phyloP scores from a whole-genome alignment of 2,888 invertebrate species.

The Conchocele bisecta region DNA sequence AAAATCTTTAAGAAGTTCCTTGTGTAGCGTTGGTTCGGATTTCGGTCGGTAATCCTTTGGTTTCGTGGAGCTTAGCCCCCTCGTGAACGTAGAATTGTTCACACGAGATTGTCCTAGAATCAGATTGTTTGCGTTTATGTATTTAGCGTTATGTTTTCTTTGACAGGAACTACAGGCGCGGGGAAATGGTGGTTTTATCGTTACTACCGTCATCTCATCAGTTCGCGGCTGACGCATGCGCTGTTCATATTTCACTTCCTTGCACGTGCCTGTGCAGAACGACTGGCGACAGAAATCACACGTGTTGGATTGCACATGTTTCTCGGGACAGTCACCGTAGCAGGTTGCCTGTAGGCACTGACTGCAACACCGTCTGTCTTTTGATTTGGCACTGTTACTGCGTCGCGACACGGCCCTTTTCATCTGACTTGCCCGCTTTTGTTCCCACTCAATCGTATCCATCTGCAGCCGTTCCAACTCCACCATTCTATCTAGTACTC shows the following conservation, averaged over 20 bases:
- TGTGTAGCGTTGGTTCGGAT: constrained; percentile 52
- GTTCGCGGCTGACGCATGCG: constrained; percentile 66
- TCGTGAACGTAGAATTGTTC: constrained; percentile 65
- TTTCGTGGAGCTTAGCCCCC: constrained; percentile 65
- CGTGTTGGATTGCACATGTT: constrained; percentile 56
- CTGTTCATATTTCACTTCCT: constrained; percentile 69
- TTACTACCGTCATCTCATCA: constrained; percentile 56
- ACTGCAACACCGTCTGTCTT: constrained; percentile 71
- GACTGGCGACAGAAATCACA: constrained; percentile 68
- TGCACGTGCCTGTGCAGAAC: constrained; percentile 69
- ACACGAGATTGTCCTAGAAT: constrained; percentile 69
- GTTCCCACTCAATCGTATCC: constrained; percentile 74
- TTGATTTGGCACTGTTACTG: constrained; percentile 57
- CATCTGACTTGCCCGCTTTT: constrained; percentile 57
- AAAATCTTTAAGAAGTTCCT: constrained; percentile 63
- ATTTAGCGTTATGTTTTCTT: constrained; percentile 66
- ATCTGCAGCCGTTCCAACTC: constrained; percentile 71
- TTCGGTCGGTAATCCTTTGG: constrained; percentile 66
- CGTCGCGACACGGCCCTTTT: constrained; percentile 47
- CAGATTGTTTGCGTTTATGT: constrained; percentile 72
- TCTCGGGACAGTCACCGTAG: constrained; percentile 76
- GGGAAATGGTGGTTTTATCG: constrained; percentile 54
- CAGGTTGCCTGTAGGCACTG: constrained; percentile 76
- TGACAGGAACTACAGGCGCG: constrained; percentile 70
- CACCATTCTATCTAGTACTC: constrained; percentile 68